Conservation (phyloP, 2,888 invertebrate genomes). For the Eupithecia vulgata region DNA sequence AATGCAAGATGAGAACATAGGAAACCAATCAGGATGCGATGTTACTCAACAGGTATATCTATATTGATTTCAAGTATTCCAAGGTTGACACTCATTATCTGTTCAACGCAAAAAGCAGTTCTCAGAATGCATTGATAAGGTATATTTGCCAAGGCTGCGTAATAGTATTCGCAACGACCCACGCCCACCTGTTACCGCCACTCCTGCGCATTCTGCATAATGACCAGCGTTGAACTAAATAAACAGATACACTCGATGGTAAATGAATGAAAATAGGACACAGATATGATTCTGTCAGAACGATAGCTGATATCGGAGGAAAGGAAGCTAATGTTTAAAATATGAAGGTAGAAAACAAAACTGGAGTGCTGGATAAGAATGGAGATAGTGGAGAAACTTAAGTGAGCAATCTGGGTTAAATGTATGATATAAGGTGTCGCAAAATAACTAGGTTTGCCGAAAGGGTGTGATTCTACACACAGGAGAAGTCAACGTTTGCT, state of each 20-base stretch:
- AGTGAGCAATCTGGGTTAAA: not conserved
- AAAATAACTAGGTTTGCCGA: not conserved
- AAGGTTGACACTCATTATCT: constrained; percentile 1
- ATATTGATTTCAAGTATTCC: not conserved
- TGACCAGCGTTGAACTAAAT: constrained; percentile 18
- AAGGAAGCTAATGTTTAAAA: constrained; percentile 13
- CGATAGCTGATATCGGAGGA: constrained; percentile 11
- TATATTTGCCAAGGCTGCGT: constrained; percentile 31
- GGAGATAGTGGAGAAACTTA: not conserved
- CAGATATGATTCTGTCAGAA: constrained; percentile 16
- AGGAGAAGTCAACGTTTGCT: not conserved
- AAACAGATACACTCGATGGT: constrained; percentile 10
- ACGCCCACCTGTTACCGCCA: constrained; percentile 32
- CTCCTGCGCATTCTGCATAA: constrained; percentile 31
- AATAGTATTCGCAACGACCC: constrained; percentile 30
- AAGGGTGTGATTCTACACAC: not conserved
- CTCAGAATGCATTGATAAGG: constrained; percentile 29
- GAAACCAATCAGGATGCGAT: not conserved
- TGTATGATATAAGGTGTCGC: not conserved
- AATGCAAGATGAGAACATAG: not conserved
- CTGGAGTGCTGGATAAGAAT: constrained; percentile 8
- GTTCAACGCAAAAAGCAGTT: constrained; percentile 18
- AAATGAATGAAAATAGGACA: constrained; percentile 12
- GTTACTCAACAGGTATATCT: not conserved
- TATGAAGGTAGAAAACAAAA: constrained; percentile 12